Percentiles rank a stretch among this genome's conserved stretches.
Conservation (phyloP, 2,113 vertebrate species). For the Trichechus manatus region DNA sequence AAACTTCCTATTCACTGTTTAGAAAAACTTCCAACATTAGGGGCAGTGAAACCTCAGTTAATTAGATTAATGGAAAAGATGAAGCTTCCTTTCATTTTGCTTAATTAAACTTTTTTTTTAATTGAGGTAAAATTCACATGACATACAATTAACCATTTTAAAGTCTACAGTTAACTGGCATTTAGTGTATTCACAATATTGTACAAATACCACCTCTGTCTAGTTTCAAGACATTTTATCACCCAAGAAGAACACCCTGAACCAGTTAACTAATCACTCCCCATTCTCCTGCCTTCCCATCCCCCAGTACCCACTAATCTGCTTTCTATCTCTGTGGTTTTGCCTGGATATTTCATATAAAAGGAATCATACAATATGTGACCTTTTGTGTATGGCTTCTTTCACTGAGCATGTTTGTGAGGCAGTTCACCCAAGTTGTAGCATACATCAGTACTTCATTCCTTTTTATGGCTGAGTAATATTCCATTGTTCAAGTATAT, state of each 20-base stretch:
- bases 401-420: neutral
- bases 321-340: neutral
- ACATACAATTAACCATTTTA: neutral
- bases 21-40: neutral
- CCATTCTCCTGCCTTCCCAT: neutral
- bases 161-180: neutral
- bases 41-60: neutral
- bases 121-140: neutral
- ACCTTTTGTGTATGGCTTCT: neutral
- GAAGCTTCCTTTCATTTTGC: constrained; percentile 8
- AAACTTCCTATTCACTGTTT: neutral
- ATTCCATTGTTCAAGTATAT: neutral
- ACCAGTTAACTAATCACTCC: neutral
- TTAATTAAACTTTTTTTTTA: neutral
- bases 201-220: neutral
- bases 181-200: neutral
- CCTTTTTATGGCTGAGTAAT: neutral
- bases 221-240: neutral
- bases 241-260: neutral
- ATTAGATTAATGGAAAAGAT: neutral
- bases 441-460: neutral
- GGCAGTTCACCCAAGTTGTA: neutral
- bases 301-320: neutral
- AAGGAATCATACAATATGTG: neutral
- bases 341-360: neutral